These are phyloP conservation scores for Tauraco erythrolophus DNA, from an alignment of 2,113 vertebrate genomes.

Conservation along the genomic window DNA sequence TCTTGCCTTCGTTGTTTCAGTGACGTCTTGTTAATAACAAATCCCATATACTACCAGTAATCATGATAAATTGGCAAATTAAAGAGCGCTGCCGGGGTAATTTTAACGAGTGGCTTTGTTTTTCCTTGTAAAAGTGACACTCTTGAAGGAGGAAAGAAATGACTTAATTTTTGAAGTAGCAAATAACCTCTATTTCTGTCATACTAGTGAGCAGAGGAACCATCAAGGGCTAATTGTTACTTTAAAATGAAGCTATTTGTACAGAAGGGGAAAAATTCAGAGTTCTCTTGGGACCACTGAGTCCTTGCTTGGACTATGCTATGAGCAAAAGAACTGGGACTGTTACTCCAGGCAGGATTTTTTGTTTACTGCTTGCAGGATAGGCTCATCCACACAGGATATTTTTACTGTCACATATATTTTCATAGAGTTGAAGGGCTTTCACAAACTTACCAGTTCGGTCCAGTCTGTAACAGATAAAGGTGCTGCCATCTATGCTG, in stretches of 20 bases:
- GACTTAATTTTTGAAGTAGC: background rate
- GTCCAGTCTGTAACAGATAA: background rate
- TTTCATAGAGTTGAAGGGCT: background rate
- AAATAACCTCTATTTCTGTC: background rate
- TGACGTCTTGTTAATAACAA: background rate
- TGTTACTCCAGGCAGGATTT: background rate
- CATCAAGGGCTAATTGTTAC: background rate
- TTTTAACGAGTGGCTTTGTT: background rate
- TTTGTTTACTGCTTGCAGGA: background rate
- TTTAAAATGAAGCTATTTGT: background rate
- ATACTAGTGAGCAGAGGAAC: background rate
- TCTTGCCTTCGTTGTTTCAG: background rate
- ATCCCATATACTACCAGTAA: background rate
- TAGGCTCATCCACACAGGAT: background rate
- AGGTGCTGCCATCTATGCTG: background rate
- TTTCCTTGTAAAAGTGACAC: background rate
- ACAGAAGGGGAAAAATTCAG: background rate
- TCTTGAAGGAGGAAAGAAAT: background rate
- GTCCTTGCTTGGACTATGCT: background rate
- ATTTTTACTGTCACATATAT: background rate
- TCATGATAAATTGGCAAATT: background rate
- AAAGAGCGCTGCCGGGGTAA: background rate
- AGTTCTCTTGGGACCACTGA: background rate
- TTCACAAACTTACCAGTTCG: background rate
- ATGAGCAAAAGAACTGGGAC: background rate